A percentile compares a stretch with the other conserved stretches of the same genome.
Conservation (phyloP, 2,113 vertebrate species). For the Thunnus maccoyii region DNA sequence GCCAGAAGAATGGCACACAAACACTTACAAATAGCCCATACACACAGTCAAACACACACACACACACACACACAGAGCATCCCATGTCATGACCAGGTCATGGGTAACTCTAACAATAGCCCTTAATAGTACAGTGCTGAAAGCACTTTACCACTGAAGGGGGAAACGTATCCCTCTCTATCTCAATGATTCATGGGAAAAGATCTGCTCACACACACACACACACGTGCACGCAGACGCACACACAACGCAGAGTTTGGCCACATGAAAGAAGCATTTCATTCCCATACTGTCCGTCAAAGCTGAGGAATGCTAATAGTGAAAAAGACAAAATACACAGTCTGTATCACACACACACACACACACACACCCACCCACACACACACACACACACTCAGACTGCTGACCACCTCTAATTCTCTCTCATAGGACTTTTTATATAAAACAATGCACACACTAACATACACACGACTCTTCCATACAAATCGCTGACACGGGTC, state of each 20-base stretch:
- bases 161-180: constrained; percentile 45
- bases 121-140: constrained; percentile 66
- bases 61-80: constrained; percentile 29
- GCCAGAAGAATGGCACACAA: constrained; percentile 44
- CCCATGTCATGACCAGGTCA: constrained; percentile 64
- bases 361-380: neutral
- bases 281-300: constrained; percentile 39
- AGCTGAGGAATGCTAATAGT: constrained; percentile 44
- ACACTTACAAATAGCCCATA: constrained; percentile 42
- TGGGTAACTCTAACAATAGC: constrained; percentile 67
- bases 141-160: constrained; percentile 57
- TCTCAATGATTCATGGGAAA: constrained; percentile 47
- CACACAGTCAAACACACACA: constrained; percentile 11
- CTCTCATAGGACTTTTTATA: constrained; percentile 19
- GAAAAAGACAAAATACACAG: constrained; percentile 17
- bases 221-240: constrained; percentile 30
- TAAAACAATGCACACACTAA: constrained; percentile 35
- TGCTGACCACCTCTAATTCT: neutral
- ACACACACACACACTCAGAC: constrained; percentile 4
- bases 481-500: constrained; percentile 40
- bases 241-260: constrained; percentile 22
- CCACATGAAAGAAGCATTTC: constrained; percentile 53
- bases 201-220: constrained; percentile 7
- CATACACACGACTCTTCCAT: constrained; percentile 5
- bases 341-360: neutral